Evolutionary conservation across 2,113 vertebrate genomes (phyloP), one percentile per base, ranked within the genome.

Genomic region (Epinephelus fuscoguttatus): DNA sequence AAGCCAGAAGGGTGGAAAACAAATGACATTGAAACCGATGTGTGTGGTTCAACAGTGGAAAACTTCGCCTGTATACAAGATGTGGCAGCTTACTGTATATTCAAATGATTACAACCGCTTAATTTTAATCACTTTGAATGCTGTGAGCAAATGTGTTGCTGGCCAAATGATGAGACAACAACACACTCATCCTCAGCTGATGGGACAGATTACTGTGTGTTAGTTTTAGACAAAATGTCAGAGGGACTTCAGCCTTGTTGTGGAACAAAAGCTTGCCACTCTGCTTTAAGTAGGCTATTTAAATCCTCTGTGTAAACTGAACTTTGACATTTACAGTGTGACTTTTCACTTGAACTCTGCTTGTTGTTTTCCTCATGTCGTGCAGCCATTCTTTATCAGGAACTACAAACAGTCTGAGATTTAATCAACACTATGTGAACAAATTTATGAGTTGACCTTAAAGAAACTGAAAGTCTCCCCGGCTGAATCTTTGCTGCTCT

Each of bases 151-250:
- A 70, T 61, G 57, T 71, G 50, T 55, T 49, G 4, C 30, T 55
- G 40, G 25, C 19, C 59, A 47, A 2, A 18, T n/a, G 33, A 18
- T 61, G 61, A 73, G 37, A 47, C 37, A 55, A 53, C 57, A 64
- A 27, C 59, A 79, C 47, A 56, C 21, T 42, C 25, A 27, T 30
- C 19, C 45, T 73, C 57, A 82, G 75, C 67, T 77, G 82, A 81
- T 42, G 0, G 19, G 60, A 74, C 21, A 21, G 15, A n/a, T 47
- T 10, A 23, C 5, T 23, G 10, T 70, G n/a, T 69, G 21, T 64
- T 84, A 37, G 68, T 74, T 80, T 86, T 75, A 73, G 66, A 63
- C 14, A 19, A 89, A 87, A 87, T 56, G 77, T 84, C 78, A 81
- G 25, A 18, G 45, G 30, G 69, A 47, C 19, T 62, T 21, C 27